Base-by-base conservation (phyloP, 2,797 vertebrate species). In the Tadarida brasiliensis region DNA sequence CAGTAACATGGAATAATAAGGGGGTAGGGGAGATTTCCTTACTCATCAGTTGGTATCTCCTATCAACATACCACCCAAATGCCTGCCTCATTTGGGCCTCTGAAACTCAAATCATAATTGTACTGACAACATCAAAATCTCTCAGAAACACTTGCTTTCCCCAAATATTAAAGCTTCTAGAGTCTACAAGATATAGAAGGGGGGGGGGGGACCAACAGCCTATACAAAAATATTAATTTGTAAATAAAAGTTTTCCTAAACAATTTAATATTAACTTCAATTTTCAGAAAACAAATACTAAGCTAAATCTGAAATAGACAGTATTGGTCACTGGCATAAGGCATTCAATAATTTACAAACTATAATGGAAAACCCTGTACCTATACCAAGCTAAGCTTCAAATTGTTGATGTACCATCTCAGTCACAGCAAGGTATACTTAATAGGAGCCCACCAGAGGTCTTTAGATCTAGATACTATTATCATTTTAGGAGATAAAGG, bases 231-330 rank as follows among this genome's bases (percentile, higher is more conserved):
- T 71, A 90, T 39, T 90, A 78, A 83, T 76, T 91, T 95, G 20
- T 71, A 76, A 94, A 70, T 59, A 35, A 76, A 95, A 86, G 19
- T 61, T 86, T 95, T 93, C 54, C n/a, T 86, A 15, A 84, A 26
- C 57, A 95, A 96, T 44, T n/a, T 57, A 87, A 54, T 83, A 91
- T 51, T 86, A 95, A 90, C 28, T 91, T 89, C 47, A 84, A 70
- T 84, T 95, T 96, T 91, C 44, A 95, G 83, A 96, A 92, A 95
- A 80, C 5, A 39, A 87, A 90, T 57, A 78, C 65, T 90, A 71
- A 92, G 26, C 61, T 87, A 92, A 65, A 77, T 65, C 35, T 85
- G 26, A 94, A 92, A 20, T 49, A 94, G 82, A 44, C 20, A 65
- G 47, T 76, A 87, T 3, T n/a, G 56, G 44, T 12, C 85, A 90